Percentiles rank a stretch among this genome's conserved stretches.
phyloP scores from a whole-genome alignment of 2,888 invertebrate species.

The Heliconius ethilla region DNA sequence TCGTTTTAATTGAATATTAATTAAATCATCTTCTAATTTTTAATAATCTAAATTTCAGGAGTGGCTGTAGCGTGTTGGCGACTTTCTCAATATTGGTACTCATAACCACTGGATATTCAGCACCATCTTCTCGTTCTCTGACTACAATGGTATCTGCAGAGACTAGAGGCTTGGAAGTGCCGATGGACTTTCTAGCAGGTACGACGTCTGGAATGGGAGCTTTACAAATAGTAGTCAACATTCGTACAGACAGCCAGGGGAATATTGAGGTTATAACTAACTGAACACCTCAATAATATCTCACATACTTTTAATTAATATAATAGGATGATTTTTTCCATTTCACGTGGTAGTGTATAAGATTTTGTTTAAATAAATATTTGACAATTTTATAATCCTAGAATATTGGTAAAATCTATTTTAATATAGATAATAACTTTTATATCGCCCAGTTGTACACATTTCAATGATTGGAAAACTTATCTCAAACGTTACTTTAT shows the following conservation, averaged over 20 bases:
- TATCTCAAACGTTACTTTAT: too few relatives aligned
- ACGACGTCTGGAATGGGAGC: slow-evolving; percentile 64
- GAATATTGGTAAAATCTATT: too few relatives aligned
- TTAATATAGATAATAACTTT: too few relatives aligned
- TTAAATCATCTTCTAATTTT: neutral
- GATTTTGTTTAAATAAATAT: too few relatives aligned
- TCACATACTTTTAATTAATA: neutral
- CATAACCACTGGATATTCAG: slow-evolving; percentile 54
- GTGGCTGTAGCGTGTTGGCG: slow-evolving; percentile 53
- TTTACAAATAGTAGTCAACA: slow-evolving; percentile 71
- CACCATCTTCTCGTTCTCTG: slow-evolving; percentile 58
- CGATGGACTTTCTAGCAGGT: slow-evolving; percentile 63
- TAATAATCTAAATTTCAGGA: slow-evolving; percentile 55
- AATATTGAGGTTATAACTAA: slow-evolving; percentile 74
- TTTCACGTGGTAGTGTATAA: too few relatives aligned
- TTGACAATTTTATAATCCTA: too few relatives aligned
- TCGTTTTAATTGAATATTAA: neutral
- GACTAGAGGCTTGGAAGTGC: slow-evolving; percentile 72
- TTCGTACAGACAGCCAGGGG: slow-evolving; percentile 72
- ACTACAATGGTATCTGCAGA: slow-evolving; percentile 59
- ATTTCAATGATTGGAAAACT: too few relatives aligned
- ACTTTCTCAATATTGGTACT: slow-evolving; percentile 51
- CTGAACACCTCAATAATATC: slow-evolving; percentile 45
- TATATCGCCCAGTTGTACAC: too few relatives aligned
- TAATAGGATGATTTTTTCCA: too few relatives aligned